phyloP scores from a whole-genome alignment of 2,113 vertebrate genomes.

The Sinocyclocheilus anophthalmus region DNA sequence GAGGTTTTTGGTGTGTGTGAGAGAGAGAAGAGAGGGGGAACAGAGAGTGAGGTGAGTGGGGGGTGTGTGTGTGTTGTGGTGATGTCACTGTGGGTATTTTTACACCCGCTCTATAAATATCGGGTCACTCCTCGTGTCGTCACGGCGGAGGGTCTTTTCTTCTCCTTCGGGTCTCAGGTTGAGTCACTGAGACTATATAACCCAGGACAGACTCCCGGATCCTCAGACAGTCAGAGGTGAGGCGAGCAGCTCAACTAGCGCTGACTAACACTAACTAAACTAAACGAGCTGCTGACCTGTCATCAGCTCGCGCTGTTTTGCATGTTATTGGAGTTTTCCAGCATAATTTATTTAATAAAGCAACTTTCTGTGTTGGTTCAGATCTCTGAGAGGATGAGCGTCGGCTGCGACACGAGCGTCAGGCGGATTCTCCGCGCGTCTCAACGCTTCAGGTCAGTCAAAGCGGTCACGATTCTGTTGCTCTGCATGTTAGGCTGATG shows the following conservation, averaged over 20 bases:
- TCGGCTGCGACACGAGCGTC: neutral
- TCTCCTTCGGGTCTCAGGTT: slow-evolving; percentile 38
- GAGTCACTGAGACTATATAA: slow-evolving; percentile 71
- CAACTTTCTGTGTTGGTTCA: neutral
- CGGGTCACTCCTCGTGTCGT: neutral
- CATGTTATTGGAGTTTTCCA: neutral
- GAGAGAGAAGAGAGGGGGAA: too few relatives aligned
- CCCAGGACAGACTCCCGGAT: slow-evolving; percentile 57
- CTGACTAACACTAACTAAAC: neutral
- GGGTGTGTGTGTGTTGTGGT: neutral
- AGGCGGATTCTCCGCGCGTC: neutral
- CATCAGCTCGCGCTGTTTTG: neutral
- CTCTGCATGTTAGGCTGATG: too few relatives aligned
- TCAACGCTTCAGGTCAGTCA: slow-evolving; percentile 22
- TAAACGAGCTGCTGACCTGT: neutral
- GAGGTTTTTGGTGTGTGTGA: too few relatives aligned
- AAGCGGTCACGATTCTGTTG: too few relatives aligned
- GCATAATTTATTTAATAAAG: neutral
- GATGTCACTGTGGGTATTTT: slow-evolving; percentile 10
- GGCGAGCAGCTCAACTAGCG: neutral
- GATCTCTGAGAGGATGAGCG: neutral
- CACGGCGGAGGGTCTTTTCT: neutral
- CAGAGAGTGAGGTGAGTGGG: too few relatives aligned
- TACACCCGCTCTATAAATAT: neutral
- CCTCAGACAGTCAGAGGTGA: slow-evolving; percentile 49